Evolutionary conservation across 1,140 invertebrate genomes (phyloP).

Genomic region (Anastrepha ludens): DNA sequence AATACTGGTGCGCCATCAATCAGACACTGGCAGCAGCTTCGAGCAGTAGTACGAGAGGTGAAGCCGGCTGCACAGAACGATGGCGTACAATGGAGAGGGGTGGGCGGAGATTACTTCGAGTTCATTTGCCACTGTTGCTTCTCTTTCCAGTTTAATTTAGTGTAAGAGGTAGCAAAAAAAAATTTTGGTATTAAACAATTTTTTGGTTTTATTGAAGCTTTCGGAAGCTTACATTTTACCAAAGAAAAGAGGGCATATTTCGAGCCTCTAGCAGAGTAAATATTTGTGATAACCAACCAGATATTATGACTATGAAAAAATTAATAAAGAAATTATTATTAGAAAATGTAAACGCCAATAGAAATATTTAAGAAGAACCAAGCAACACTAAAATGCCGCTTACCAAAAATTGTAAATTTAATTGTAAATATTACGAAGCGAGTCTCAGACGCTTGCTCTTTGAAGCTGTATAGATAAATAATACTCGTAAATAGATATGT

Average conservation of each 20-base stretch:
- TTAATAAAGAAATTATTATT: neutral
- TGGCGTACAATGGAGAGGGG: slow-evolving; percentile 6
- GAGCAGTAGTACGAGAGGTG: slow-evolving; percentile 61
- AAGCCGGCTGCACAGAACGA: slow-evolving; percentile 2
- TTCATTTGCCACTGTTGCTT: slow-evolving; percentile 25
- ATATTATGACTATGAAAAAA: slow-evolving; percentile 26
- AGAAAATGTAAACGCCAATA: neutral
- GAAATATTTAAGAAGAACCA: neutral
- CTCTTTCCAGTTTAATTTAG: neutral
- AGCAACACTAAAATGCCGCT: neutral
- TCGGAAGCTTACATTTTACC: slow-evolving; percentile 17
- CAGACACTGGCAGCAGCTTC: slow-evolving; percentile 65
- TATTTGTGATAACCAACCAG: slow-evolving; percentile 52
- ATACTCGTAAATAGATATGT: slow-evolving; percentile 33
- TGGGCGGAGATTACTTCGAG: neutral
- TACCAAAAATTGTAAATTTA: slow-evolving; percentile 49
- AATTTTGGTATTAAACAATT: neutral
- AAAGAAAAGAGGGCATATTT: neutral
- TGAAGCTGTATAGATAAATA: slow-evolving; percentile 49
- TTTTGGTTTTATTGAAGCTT: slow-evolving; percentile 20
- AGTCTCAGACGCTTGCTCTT: neutral
- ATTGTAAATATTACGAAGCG: slow-evolving; percentile 41
- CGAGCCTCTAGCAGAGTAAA: neutral
- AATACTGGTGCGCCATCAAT: slow-evolving; percentile 67
- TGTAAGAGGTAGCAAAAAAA: neutral